These are phyloP conservation scores for Danio kyathit DNA, from an alignment of 2,797 vertebrate species.

Conservation along the genomic window DNA sequence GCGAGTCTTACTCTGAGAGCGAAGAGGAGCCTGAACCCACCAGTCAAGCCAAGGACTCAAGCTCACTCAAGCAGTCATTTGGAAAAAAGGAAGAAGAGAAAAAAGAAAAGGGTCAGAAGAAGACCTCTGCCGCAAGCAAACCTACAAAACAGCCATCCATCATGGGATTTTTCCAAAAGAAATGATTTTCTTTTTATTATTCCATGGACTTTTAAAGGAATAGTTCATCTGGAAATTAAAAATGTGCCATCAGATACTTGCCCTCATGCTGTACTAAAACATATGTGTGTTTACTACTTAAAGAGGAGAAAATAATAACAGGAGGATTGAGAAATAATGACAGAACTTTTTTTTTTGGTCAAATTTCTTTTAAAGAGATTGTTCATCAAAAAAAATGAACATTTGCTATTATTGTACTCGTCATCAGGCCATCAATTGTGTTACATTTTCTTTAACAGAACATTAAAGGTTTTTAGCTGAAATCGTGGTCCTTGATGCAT, in stretches of 20 bases:
- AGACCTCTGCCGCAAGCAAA: slow-evolving; percentile 76
- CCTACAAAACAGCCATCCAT: slow-evolving; percentile 91
- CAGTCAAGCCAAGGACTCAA: slow-evolving; percentile 59
- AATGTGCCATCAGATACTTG: not conserved
- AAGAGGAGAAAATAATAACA: not conserved
- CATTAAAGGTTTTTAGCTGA: too few relatives aligned
- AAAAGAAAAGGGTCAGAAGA: slow-evolving; percentile 82
- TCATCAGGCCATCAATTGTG: too few relatives aligned
- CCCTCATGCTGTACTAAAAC: not conserved
- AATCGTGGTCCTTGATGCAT: too few relatives aligned
- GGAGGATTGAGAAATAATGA: not conserved
- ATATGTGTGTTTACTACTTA: not conserved
- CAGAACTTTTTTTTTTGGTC: too few relatives aligned
- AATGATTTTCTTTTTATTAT: slow-evolving; percentile 74
- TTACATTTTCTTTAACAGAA: too few relatives aligned
- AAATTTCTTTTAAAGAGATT: too few relatives aligned
- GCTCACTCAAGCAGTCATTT: slow-evolving; percentile 57
- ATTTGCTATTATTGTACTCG: too few relatives aligned
- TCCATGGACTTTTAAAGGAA: slow-evolving; percentile 5
- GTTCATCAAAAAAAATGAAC: too few relatives aligned
- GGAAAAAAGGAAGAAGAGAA: slow-evolving; percentile 77
- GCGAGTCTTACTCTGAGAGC: slow-evolving; percentile 91
- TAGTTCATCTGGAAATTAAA: slow-evolving; percentile 15
- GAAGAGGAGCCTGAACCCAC: slow-evolving; percentile 80
- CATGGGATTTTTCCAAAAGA: slow-evolving; percentile 93